Evolutionary conservation across 2,888 invertebrate species (phyloP).

Genomic region (Disparrhopalites patrizii): DNA sequence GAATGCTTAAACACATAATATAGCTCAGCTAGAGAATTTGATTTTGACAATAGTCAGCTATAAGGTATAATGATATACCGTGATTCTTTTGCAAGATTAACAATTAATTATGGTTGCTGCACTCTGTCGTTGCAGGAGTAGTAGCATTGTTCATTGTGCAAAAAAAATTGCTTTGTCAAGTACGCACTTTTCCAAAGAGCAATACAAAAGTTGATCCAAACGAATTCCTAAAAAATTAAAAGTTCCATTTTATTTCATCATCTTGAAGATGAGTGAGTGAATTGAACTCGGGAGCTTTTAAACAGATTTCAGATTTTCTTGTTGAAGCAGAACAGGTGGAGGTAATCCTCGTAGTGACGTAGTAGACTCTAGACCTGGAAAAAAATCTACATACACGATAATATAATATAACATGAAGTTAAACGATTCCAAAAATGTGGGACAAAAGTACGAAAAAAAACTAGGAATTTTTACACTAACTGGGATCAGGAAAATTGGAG

Average conservation of each 20-base stretch:
- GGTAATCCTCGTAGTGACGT: conserved; percentile 36
- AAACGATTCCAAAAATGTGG: conserved; percentile 32
- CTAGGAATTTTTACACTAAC: not conserved
- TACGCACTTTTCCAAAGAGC: conserved; percentile 62
- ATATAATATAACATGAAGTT: conserved; percentile 34
- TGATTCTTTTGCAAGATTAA: not conserved
- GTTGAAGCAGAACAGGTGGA: too few relatives aligned
- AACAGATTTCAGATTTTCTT: conserved; percentile 7
- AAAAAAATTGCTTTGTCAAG: conserved; percentile 8
- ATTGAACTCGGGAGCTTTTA: too few relatives aligned
- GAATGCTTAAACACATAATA: too few relatives aligned
- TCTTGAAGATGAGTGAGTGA: conserved; percentile 16
- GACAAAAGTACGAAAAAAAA: conserved; percentile 30
- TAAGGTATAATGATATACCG: not conserved
- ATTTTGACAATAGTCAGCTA: not conserved
- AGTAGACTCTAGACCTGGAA: conserved; percentile 44
- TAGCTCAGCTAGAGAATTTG: too few relatives aligned
- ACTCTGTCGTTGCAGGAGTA: not conserved
- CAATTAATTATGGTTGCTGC: not conserved
- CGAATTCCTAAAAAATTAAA: conserved; percentile 28
- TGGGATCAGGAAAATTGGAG: not conserved
- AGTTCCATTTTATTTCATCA: conserved; percentile 23
- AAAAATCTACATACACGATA: conserved; percentile 44
- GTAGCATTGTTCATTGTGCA: not conserved
- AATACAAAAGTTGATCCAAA: conserved; percentile 18